A percentile compares a stretch with the other conserved stretches of the same genome.
Evolutionary conservation across 92 coral and sea anemone species (phyloP).

Genomic region (Bergia puertoricense): DNA sequence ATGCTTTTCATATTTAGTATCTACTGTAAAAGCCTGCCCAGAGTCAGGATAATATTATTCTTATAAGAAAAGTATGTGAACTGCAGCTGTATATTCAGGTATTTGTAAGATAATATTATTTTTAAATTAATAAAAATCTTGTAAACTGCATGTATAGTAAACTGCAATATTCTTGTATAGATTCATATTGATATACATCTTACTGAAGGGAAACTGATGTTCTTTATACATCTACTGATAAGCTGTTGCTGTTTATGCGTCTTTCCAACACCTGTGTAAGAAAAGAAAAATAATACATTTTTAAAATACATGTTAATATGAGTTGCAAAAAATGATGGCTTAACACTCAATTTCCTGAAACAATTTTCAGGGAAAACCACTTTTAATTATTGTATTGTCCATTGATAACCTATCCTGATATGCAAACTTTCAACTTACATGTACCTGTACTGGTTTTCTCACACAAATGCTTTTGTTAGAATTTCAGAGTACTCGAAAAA

Average conservation of each 20-base stretch:
- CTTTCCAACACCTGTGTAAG: conserved; percentile 9
- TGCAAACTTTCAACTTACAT: no score
- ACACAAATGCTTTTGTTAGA: no score
- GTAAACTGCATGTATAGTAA: background rate
- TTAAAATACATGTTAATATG: no score
- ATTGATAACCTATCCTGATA: no score
- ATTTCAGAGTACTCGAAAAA: no score
- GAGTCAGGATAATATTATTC: background rate
- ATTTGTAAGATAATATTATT: no score
- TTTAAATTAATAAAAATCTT: no score
- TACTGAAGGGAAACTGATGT: background rate
- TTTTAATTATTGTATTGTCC: no score
- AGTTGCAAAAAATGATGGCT: background rate
- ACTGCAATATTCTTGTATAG: background rate
- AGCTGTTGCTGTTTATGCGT: conserved; percentile 12
- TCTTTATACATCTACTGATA: conserved; percentile 21
- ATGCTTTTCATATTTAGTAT: background rate
- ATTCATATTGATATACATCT: conserved; percentile 10
- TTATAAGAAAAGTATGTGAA: background rate
- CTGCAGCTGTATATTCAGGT: no score
- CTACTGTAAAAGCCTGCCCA: background rate
- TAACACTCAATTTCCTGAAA: no score
- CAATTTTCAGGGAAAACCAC: no score
- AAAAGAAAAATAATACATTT: background rate
- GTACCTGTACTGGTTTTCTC: no score